Percentiles rank a stretch among this genome's conserved stretches.
Evolutionary conservation across 37 sponge, comb jelly and placozoan genomes (phyloP).

Genomic region (Oscarella lobularis): DNA sequence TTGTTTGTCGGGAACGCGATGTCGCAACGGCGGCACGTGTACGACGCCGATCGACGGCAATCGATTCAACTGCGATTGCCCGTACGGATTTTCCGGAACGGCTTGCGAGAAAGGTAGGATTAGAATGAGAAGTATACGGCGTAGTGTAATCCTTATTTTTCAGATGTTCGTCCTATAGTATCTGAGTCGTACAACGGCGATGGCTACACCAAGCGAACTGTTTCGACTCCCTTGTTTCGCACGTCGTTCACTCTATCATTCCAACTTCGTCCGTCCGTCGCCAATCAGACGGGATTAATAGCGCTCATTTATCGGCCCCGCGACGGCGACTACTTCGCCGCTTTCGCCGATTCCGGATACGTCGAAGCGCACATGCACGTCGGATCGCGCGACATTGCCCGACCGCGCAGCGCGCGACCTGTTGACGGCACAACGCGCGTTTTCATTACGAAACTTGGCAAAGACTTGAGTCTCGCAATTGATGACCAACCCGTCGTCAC

Average conservation of each 20-base stretch:
- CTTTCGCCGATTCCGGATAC: background rate
- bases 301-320: background rate
- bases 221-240: background rate
- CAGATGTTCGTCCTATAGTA: background rate
- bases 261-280: background rate
- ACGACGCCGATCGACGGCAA: background rate
- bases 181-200: background rate
- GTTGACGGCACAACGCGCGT: background rate
- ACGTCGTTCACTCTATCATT: background rate
- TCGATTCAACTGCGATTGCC: constrained; percentile 41
- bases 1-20: no score
- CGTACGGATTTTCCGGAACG: constrained; percentile 12
- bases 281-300: background rate
- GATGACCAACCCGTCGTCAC: background rate
- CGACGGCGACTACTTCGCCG: background rate
- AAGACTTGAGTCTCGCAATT: background rate
- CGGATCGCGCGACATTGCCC: background rate
- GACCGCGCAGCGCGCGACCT: background rate
- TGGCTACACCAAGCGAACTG: background rate
- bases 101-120: constrained; percentile 11
- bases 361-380: background rate
- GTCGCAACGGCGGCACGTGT: background rate
- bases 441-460: background rate
- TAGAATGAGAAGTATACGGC: no score
- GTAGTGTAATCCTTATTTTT: no score